Evolutionary conservation across 1,140 invertebrate genomes (phyloP).

Genomic region (Rhyzopertha dominica): DNA sequence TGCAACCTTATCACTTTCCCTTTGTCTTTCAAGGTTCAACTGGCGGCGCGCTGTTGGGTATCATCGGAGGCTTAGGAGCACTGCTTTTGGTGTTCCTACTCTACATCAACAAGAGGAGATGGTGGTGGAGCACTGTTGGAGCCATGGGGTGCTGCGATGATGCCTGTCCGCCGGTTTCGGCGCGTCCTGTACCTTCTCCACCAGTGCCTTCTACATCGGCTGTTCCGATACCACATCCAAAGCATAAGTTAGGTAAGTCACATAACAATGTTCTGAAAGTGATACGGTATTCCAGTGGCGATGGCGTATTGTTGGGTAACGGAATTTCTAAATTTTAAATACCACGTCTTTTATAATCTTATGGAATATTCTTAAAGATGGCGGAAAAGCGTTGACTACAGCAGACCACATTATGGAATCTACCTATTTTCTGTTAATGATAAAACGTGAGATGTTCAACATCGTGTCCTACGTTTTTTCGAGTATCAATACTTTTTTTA

Average conservation of each 20-base stretch:
- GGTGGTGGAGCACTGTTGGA: conserved; percentile 58
- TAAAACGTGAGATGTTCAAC: too few species aligned
- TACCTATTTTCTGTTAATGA: too few species aligned
- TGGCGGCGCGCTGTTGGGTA: conserved; percentile 71
- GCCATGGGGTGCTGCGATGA: conserved; percentile 58
- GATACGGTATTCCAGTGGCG: too few species aligned
- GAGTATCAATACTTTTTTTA: too few species aligned
- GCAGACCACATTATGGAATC: too few species aligned
- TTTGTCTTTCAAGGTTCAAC: conserved; percentile 59
- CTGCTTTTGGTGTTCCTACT: conserved; percentile 72
- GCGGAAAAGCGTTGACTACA: too few species aligned
- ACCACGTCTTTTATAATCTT: too few species aligned
- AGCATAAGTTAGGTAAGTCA: conserved; percentile 37
- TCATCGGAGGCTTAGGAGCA: conserved; percentile 66
- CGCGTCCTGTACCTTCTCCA: conserved; percentile 47
- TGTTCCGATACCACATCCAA: conserved; percentile 20
- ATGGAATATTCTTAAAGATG: too few species aligned
- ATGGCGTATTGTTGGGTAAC: too few species aligned
- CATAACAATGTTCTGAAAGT: background rate
- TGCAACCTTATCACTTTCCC: conserved; percentile 3
- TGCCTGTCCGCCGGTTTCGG: conserved; percentile 45
- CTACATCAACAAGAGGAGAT: conserved; percentile 74
- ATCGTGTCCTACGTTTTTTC: too few species aligned
- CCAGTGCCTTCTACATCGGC: conserved; percentile 39
- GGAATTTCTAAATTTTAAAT: too few species aligned